A percentile compares a stretch with the other conserved stretches of the same genome.
These are phyloP conservation scores for Lycodopsis pacificus DNA, from an alignment of 2,797 vertebrate genomes.

Conservation along the genomic window DNA sequence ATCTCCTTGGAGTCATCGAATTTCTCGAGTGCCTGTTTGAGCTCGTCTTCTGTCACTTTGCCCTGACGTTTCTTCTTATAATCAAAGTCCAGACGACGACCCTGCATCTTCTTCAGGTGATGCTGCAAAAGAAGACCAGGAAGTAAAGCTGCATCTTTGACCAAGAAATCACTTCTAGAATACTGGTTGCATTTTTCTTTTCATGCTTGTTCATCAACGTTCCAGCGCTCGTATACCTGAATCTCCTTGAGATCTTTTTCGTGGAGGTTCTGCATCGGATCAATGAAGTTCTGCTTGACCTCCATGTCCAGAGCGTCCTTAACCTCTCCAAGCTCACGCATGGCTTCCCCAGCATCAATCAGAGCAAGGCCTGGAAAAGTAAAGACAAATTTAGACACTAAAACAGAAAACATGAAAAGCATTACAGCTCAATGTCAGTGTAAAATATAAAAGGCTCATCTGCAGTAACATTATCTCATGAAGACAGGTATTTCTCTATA, in stretches of 20 bases:
- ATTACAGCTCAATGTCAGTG: background rate
- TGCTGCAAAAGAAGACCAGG: constrained; percentile 83
- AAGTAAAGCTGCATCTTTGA: background rate
- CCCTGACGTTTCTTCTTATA: constrained; percentile 99
- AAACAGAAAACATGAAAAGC: background rate
- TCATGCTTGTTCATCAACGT: background rate
- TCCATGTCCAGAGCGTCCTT: constrained; percentile 98
- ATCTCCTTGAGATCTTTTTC: constrained; percentile 99
- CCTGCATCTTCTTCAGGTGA: constrained; percentile 97
- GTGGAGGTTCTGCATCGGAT: constrained; percentile 96
- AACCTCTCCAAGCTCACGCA: constrained; percentile 95
- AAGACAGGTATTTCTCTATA: constrained; percentile 16
- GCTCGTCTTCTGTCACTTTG: constrained; percentile 94
- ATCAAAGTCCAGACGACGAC: constrained; percentile 97
- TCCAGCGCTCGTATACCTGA: constrained; percentile 87
- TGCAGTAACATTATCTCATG: background rate
- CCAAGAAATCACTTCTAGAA: background rate
- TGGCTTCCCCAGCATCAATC: constrained; percentile 92
- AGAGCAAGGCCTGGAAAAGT: constrained; percentile 88
- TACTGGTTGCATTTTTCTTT: background rate
- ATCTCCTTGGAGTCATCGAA: constrained; percentile 98
- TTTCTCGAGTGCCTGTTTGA: constrained; percentile 96
- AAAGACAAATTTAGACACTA: constrained; percentile 4
- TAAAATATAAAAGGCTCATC: background rate
- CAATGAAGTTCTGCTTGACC: constrained; percentile 98